These are phyloP conservation scores for Molothrus ater DNA, from an alignment of 2,797 vertebrate genomes.

Conservation along the genomic window DNA sequence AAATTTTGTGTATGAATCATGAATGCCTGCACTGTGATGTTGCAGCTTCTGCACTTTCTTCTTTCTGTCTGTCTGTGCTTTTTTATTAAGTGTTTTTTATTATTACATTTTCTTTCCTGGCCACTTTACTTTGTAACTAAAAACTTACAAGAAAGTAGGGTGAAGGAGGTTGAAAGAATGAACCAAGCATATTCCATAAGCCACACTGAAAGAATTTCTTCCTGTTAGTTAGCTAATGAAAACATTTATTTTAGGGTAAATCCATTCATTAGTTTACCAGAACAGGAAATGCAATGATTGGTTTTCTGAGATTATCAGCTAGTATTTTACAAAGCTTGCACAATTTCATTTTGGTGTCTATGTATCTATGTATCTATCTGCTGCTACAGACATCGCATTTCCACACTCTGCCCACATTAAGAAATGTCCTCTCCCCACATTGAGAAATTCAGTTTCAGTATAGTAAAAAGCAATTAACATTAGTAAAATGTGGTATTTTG, in stretches of 20 bases:
- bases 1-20: not conserved
- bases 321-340: not conserved
- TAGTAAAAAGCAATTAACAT: not conserved
- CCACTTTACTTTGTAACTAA: not conserved
- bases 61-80: not conserved
- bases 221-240: not conserved
- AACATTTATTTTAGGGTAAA: not conserved
- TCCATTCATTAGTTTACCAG: not conserved
- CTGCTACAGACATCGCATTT: not conserved
- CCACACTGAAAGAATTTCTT: not conserved
- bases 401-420: not conserved
- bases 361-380: not conserved
- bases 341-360: not conserved
- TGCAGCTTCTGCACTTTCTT: not conserved
- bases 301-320: not conserved
- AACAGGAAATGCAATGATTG: not conserved
- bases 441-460: not conserved
- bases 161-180: not conserved
- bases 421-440: not conserved
- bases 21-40: not conserved
- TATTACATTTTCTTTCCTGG: not conserved
- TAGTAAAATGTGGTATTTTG: not conserved
- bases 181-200: not conserved
- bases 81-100: not conserved
- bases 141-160: not conserved